Conservation (phyloP, 2,797 vertebrate species). For the Decapterus maruadsi region DNA sequence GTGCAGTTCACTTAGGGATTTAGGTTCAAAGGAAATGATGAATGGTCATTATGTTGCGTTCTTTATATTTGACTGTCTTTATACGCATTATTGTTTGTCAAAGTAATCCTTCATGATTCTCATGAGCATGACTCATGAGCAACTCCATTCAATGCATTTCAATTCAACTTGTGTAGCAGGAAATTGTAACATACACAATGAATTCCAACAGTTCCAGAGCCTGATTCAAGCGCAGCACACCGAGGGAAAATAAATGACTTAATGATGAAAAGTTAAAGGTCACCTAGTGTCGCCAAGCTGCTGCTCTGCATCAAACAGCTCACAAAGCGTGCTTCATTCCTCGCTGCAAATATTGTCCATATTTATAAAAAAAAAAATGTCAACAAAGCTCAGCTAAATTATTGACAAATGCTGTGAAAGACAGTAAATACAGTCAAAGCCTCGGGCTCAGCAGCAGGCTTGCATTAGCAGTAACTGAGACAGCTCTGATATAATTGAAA, state of each 20-base stretch:
- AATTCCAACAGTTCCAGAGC: no score
- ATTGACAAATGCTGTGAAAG: background rate
- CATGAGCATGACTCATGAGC: background rate
- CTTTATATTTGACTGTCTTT: background rate
- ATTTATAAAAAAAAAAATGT: background rate
- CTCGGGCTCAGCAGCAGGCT: no score
- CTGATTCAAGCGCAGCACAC: background rate
- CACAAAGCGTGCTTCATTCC: background rate
- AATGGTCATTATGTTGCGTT: background rate
- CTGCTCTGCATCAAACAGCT: constrained; percentile 6
- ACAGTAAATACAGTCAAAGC: no score
- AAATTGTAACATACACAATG: no score
- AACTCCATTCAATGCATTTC: background rate
- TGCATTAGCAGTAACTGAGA: background rate
- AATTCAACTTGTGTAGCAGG: no score
- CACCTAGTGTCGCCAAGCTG: background rate
- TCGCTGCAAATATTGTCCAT: background rate
- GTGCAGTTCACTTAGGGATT: no score
- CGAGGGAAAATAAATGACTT: background rate
- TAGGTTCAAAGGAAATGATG: background rate
- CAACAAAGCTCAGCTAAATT: background rate
- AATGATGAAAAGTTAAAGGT: background rate
- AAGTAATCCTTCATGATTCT: background rate
- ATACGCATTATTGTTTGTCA: background rate
- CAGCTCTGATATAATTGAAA: background rate